phyloP scores from a whole-genome alignment of 2,113 vertebrate species.

The Catharus minimus region DNA sequence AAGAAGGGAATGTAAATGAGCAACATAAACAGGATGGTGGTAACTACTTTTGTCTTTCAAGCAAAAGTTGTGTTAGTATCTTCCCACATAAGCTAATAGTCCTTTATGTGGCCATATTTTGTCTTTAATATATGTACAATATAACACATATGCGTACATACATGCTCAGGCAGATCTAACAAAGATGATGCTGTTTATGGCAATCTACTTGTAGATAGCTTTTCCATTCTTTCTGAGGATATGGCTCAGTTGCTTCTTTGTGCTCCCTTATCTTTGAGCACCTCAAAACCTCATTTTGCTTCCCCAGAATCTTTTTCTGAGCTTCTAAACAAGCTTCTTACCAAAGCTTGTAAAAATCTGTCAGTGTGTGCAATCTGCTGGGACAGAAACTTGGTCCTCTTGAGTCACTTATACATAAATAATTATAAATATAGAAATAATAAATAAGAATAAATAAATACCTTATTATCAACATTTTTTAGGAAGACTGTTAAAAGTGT shows the following conservation, averaged over 20 bases:
- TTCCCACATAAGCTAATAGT: neutral
- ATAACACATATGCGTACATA: neutral
- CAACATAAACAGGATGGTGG: neutral
- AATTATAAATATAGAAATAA: too few relatives aligned
- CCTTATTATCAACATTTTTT: neutral
- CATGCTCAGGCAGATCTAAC: neutral
- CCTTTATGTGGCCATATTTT: neutral
- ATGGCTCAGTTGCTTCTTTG: neutral
- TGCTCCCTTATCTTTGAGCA: neutral
- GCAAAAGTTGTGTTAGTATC: neutral
- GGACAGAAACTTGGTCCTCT: neutral
- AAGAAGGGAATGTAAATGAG: neutral
- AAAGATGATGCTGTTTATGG: neutral
- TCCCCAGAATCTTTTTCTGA: neutral
- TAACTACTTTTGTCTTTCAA: neutral
- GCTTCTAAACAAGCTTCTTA: neutral
- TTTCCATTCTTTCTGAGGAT: neutral
- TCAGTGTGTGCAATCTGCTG: neutral
- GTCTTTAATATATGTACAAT: neutral
- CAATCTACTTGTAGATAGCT: neutral
- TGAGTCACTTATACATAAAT: neutral
- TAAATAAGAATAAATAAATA: neutral
- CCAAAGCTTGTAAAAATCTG: neutral
- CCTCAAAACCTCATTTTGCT: neutral
- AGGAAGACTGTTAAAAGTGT: neutral